Conservation (phyloP, 1,140 invertebrate species). For the Plectrocnemia conspersa region DNA sequence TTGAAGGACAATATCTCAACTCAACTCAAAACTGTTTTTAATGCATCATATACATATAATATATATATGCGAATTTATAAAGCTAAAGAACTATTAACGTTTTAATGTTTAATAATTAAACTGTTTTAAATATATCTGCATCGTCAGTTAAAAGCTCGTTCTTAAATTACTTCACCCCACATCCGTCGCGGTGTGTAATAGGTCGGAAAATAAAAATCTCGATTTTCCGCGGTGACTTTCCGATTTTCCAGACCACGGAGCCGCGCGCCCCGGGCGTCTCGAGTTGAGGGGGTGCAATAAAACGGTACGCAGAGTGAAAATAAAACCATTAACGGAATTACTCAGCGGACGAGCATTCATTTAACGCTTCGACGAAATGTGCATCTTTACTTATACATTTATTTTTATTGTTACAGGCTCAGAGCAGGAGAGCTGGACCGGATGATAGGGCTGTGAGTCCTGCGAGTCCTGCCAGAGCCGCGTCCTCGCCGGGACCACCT, state of each 20-base stretch:
- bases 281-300: background rate
- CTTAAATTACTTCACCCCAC: constrained; percentile 11
- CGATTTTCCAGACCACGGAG: constrained; percentile 8
- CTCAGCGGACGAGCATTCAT: no score
- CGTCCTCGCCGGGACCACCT: constrained; percentile 44
- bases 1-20: no score
- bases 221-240: constrained; percentile 2
- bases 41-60: no score
- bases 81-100: no score
- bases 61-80: no score
- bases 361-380: no score
- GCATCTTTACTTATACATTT: no score
- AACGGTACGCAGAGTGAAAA: constrained; percentile 24
- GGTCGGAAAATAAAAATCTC: constrained; percentile 31
- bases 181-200: constrained; percentile 25
- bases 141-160: background rate
- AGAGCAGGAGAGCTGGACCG: constrained; percentile 40
- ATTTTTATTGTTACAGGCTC: constrained; percentile 41
- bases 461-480: constrained; percentile 41
- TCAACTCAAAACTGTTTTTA: no score
- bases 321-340: constrained; percentile 32
- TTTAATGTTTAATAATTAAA: background rate
- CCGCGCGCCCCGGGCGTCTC: background rate
- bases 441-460: constrained; percentile 31
- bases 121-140: background rate